Base-by-base conservation (phyloP, 2,888 invertebrate genomes). In the Clanis bilineata region DNA sequence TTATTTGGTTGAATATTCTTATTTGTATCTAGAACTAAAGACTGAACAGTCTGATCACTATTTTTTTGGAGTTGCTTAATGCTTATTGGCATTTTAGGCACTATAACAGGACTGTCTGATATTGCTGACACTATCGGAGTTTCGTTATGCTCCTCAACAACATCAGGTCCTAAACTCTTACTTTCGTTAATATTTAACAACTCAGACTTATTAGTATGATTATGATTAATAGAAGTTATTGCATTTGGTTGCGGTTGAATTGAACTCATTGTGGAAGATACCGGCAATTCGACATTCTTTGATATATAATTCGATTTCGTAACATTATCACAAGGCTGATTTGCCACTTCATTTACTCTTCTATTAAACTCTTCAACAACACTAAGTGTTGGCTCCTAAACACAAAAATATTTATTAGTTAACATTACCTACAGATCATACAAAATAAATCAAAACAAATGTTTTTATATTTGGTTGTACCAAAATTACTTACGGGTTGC, bases 61-160 rank as follows among this genome's bases (percentile, higher is more conserved):
- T 65, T 84, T 72, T 88, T 91, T 74, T 84, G 87, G 65, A 76
- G 73, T 77, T 85, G 86, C 77, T 89, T 90, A 76, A 80, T 70
- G 76, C 80, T 88, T 65, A 83, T 74, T 78, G 93, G 86, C 82
- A 91, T 82, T 88, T 92, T 93, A 79, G 93, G 93, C 82, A 93
- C 94, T 80, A 94, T 93, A 81, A 94, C 94, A 73, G 94, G 95
- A 71, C 94, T 94, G 76, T 95, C 94, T 60, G 94, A 93, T 87
- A 94, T 94, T 65, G 95, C 95, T 64, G 95, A 95, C 60, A 95
- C 95, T 67, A 95, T 93, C 47, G 95, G 95, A 28, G 95, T 94
- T 74, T 91, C 91, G 69, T 73, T 83, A 65, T 80, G 69, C 74
- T 86, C 85, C 56, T 72, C 78, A 76, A 80, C 83, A 80, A 79